A percentile compares a stretch with the other conserved stretches of the same genome.
phyloP scores from a whole-genome alignment of 2,797 vertebrate genomes.

The Lagodon rhomboides region DNA sequence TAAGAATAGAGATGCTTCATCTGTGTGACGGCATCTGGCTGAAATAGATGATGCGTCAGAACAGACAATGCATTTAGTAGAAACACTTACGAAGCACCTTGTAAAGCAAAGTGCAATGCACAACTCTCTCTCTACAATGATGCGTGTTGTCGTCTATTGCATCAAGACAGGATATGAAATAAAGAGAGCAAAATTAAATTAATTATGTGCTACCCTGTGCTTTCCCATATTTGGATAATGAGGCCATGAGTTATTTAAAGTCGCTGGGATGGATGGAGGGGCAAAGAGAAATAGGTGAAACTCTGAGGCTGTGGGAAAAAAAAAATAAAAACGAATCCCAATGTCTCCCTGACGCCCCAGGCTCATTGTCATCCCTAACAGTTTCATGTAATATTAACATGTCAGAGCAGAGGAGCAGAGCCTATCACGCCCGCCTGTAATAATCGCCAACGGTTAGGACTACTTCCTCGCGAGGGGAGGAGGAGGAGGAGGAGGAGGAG shows the following conservation, averaged over 20 bases:
- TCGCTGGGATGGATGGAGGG: slow-evolving; percentile 49
- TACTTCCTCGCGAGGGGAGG: slow-evolving; percentile 39
- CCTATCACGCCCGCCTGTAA: slow-evolving; percentile 62
- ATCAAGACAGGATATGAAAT: slow-evolving; percentile 59
- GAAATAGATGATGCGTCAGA: neutral
- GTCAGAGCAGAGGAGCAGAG: slow-evolving; percentile 71
- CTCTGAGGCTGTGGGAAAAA: slow-evolving; percentile 23
- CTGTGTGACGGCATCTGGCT: neutral
- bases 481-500: slow-evolving; percentile 6
- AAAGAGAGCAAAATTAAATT: slow-evolving; percentile 69
- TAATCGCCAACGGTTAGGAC: slow-evolving; percentile 66
- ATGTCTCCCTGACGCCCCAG: slow-evolving; percentile 65
- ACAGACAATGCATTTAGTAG: slow-evolving; percentile 4
- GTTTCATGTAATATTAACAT: slow-evolving; percentile 84
- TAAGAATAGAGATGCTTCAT: neutral
- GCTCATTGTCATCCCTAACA: slow-evolving; percentile 81
- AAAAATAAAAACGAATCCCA: slow-evolving; percentile 15
- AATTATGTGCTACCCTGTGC: slow-evolving; percentile 67
- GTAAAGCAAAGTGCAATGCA: neutral
- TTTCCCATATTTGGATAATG: slow-evolving; percentile 81
- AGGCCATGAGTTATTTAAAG: slow-evolving; percentile 84
- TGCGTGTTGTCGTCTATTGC: slow-evolving; percentile 21
- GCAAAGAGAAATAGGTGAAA: slow-evolving; percentile 55
- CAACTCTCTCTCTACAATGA: neutral
- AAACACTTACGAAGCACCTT: slow-evolving; percentile 8